A percentile compares a stretch with the other conserved stretches of the same genome.
Evolutionary conservation across 2,888 invertebrate species (phyloP).

Genomic region (Idaea biselata): DNA sequence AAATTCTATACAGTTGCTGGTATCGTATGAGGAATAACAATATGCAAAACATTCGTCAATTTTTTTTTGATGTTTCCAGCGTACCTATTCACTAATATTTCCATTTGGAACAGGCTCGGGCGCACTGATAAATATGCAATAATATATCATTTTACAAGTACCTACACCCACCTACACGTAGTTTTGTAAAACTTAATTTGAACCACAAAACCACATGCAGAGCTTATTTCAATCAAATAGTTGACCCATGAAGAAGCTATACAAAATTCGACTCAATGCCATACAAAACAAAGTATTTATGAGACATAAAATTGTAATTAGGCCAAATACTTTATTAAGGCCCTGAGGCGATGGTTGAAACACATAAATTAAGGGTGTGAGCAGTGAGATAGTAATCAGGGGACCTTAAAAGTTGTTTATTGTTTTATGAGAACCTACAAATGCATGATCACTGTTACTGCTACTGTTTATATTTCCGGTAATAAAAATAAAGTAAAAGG

Average conservation of each 20-base stretch:
- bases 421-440: slow-evolving; percentile 50
- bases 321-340: slow-evolving; percentile 66
- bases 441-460: slow-evolving; percentile 44
- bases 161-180: no score
- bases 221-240: background rate
- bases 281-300: background rate
- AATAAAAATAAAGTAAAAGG: slow-evolving; percentile 48
- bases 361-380: slow-evolving; percentile 62
- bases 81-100: no score
- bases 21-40: no score
- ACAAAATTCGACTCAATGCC: slow-evolving; percentile 11
- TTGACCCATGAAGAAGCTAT: slow-evolving; percentile 14
- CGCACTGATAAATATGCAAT: no score
- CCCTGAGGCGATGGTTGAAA: slow-evolving; percentile 50
- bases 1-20: no score
- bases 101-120: no score
- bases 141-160: background rate
- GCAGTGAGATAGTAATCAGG: slow-evolving; percentile 57
- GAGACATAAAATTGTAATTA: slow-evolving; percentile 62
- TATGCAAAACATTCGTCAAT: no score
- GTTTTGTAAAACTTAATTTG: background rate
- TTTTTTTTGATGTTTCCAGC: no score
- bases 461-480: slow-evolving; percentile 70
- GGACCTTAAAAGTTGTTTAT: slow-evolving; percentile 35
- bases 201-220: background rate